A percentile compares a stretch with the other conserved stretches of the same genome.
phyloP scores from a whole-genome alignment of 2,113 vertebrate species.

The Pygoscelis antarcticus region DNA sequence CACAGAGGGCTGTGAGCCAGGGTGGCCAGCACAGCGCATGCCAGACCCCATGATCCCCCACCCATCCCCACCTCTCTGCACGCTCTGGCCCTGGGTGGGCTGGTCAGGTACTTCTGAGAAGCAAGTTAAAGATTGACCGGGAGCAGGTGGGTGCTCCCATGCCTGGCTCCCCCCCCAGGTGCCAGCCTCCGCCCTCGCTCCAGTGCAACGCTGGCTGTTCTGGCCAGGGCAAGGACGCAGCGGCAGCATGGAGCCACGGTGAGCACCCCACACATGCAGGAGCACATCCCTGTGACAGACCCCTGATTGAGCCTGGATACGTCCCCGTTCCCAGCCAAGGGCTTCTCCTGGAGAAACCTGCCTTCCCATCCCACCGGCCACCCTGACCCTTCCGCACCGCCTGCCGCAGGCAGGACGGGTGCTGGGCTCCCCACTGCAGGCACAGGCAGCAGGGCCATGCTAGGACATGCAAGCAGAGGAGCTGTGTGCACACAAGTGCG shows the following conservation, averaged over 20 bases:
- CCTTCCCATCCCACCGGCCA: not conserved
- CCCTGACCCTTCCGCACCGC: not conserved
- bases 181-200: not conserved
- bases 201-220: rapidly evolving
- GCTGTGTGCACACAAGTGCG: rapidly evolving
- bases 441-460: not conserved
- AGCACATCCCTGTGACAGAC: not conserved
- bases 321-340: not conserved
- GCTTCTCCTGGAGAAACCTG: not conserved
- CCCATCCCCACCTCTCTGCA: not conserved
- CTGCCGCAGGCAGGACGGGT: rapidly evolving
- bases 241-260: rapidly evolving
- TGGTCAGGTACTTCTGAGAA: not conserved
- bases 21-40: rapidly evolving
- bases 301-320: rapidly evolving
- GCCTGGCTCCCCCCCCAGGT: not conserved
- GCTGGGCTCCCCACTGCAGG: not conserved
- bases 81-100: not conserved
- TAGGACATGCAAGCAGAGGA: not conserved
- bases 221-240: not conserved
- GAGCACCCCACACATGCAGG: rapidly evolving
- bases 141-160: not conserved
- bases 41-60: not conserved
- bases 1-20: not conserved
- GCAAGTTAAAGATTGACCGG: not conserved